Base-by-base conservation (phyloP, 2,888 invertebrate genomes). In the Sericinus montela region DNA sequence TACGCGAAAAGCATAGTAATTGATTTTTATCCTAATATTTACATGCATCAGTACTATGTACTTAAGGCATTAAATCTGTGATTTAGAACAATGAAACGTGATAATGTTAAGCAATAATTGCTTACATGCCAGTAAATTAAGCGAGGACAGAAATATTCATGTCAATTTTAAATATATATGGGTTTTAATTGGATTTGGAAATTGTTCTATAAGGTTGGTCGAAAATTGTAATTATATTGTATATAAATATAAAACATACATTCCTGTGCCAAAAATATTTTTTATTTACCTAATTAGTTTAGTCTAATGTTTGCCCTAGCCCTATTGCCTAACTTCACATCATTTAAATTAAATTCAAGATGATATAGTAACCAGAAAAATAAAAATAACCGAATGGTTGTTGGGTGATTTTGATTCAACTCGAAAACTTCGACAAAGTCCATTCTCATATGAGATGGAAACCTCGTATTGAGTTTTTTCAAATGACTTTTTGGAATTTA, bases 31-130 rank as follows among this genome's bases (percentile, higher is more conserved):
- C 10, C 8, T 28, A n/a, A 51, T 48, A 38, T 56, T 57, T 57
- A 41, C 48, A 55, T 48, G 50, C 45, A 23, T 13, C 45, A 61
- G 61, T 60, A 61, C 59, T 53, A 16, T 55, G 60, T 61, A 60
- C 60, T 59, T 60, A 50, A 52, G 16, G 50, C 53, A 53, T 55
- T 49, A 43, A 42, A 42, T 47, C 51, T 51, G 51, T 51, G 46
- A 51, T 51, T 30, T 42, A 51, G 42, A 45, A 46, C 50, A 51
- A 45, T 45, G 36, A 16, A 40, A 51, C 37, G 38, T 36, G 32
- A 38, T 41, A 41, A 37, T 28, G 19, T 16, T 41, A 36, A 29
- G 44, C 36, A 28, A 47, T 39, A 35, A 44, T 49, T 45, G 49
- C 40, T 45, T 42, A 36, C 15, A 45, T 45, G 36, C 41, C 36